Evolutionary conservation across 2,888 invertebrate species (phyloP), one percentile per base, ranked within the genome.

Genomic region (Acleris sparsana): DNA sequence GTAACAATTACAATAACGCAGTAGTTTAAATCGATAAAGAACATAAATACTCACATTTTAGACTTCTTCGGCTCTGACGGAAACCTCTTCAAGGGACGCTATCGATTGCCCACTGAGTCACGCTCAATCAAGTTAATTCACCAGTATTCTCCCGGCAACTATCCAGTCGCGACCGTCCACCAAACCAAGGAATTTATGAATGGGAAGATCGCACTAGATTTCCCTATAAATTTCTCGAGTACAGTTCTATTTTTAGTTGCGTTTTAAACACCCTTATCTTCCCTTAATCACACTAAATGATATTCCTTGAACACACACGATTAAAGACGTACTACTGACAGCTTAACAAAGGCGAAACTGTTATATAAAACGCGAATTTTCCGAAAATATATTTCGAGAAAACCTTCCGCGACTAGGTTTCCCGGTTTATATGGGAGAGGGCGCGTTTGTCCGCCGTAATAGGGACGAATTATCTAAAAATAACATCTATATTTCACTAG

Each of bases 401-500:
- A 91, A 87, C 88, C 87, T 89, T 87, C 83, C 85, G 80, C 82
- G 79, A 78, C 81, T 70, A 76, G 78, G 87, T 88, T 91, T 90
- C 78, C 82, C 85, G 78, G 85, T 86, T 89, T 87, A 86, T 88
- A 89, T 89, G 88, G 80, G 73, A 92, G 92, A 91, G 91, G 92
- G 91, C 91, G 92, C 91, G 85, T 78, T 86, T 75, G 84, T 79
- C 80, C 78, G 75, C 81, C 75, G 78, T 84, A 86, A 85, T 86
- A 85, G 83, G 83, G 78, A 83, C 79, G 87, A 88, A 89, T 85
- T 82, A 82, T 90, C 92, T 92, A 91, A 91, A 92, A 92, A 92
- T 92, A 91, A 76, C 83, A 83, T 77, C 71, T 61, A 62, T 55
- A 67, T 57, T 55, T 44, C 13, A 3, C 52, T 22, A 52, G 57